Conservation (phyloP, 1,140 invertebrate species). For the Euschistus heros region DNA sequence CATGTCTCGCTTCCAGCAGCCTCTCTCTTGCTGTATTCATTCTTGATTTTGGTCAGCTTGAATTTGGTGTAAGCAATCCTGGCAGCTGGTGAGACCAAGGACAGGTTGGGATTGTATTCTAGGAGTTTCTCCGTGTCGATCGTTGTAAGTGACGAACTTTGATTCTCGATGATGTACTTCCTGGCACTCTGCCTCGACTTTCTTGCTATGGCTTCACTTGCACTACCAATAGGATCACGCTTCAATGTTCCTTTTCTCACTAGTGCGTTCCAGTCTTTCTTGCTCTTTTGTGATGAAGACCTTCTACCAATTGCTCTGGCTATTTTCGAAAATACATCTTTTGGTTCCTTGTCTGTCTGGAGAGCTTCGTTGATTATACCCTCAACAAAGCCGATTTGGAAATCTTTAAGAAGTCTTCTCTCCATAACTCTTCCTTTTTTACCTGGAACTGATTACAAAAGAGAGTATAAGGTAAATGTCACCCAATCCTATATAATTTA, state of each 20-base stretch:
- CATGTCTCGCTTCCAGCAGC: conserved; percentile 23
- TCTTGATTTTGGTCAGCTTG: conserved; percentile 56
- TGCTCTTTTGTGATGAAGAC: conserved; percentile 42
- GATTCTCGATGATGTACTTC: conserved; percentile 47
- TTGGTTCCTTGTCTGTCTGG: conserved; percentile 50
- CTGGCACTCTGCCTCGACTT: conserved; percentile 54
- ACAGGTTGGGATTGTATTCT: conserved; percentile 70
- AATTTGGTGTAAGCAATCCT: conserved; percentile 76
- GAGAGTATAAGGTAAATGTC: no score
- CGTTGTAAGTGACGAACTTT: conserved; percentile 42
- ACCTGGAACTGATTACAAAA: conserved; percentile 47
- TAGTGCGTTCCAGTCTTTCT: conserved; percentile 75
- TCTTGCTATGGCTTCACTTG: conserved; percentile 47
- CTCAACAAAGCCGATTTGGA: conserved; percentile 78
- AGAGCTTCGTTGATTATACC: conserved; percentile 64
- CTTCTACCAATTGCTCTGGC: conserved; percentile 60
- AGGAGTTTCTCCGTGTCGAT: conserved; percentile 58
- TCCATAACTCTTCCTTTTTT: conserved; percentile 79
- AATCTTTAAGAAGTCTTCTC: conserved; percentile 72
- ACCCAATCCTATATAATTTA: no score
- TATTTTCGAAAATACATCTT: conserved; percentile 70
- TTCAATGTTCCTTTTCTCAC: conserved; percentile 56
- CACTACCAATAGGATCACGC: conserved; percentile 66
- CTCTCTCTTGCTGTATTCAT: conserved; percentile 38
- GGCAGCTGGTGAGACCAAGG: conserved; percentile 57